Percentiles rank a stretch among this genome's conserved stretches.
Conservation (phyloP, 2,888 invertebrate species). For the Syritta pipiens region DNA sequence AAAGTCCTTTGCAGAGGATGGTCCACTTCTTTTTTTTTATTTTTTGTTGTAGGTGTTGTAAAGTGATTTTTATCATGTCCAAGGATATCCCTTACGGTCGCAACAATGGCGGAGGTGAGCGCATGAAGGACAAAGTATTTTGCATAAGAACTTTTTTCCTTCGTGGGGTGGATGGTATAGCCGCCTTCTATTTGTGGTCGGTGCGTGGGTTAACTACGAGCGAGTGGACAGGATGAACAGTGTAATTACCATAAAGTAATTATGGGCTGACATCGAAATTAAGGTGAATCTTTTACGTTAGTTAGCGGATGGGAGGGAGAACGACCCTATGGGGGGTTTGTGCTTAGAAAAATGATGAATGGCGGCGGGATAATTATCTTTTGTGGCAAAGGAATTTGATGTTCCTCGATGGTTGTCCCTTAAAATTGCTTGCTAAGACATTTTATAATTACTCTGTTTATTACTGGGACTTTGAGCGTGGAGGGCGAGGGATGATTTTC, state of each 20-base stretch:
- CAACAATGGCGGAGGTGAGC: slow-evolving; percentile 12
- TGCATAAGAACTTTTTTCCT: slow-evolving; percentile 37
- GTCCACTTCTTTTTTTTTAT: slow-evolving; percentile 8
- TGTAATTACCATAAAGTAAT: slow-evolving; percentile 66
- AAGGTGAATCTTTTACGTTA: slow-evolving; percentile 19
- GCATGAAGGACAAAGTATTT: slow-evolving; percentile 36
- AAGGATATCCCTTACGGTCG: slow-evolving; percentile 12
- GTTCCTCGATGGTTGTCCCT: no score
- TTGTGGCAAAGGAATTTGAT: no score
- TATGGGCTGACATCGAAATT: slow-evolving; percentile 50
- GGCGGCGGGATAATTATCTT: slow-evolving; percentile 18
- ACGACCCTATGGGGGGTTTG: background rate
- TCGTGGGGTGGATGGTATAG: background rate
- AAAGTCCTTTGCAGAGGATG: background rate
- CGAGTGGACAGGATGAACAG: slow-evolving; percentile 2
- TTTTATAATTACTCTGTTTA: no score
- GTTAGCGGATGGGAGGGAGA: background rate
- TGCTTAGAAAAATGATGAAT: slow-evolving; percentile 5
- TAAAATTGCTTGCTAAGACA: no score
- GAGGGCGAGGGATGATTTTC: no score
- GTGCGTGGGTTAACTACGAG: background rate
- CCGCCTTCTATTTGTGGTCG: background rate
- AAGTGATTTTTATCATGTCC: slow-evolving; percentile 55
- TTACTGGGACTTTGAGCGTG: no score
- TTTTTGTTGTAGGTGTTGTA: slow-evolving; percentile 13